A percentile compares a stretch with the other conserved stretches of the same genome.
phyloP scores from a whole-genome alignment of 1,140 invertebrate species.

The Phthorimaea operculella region DNA sequence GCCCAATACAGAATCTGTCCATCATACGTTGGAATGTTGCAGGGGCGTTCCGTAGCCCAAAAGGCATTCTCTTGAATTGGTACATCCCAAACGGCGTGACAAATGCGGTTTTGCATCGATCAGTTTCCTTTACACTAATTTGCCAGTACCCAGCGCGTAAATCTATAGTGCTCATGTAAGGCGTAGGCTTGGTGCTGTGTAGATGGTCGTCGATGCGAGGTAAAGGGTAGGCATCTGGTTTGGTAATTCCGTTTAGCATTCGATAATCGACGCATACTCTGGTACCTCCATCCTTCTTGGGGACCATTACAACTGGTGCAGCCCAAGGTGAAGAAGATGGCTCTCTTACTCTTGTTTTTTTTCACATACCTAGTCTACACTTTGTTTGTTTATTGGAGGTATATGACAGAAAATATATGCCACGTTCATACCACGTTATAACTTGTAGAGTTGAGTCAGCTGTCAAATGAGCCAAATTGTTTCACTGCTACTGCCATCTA shows the following conservation, averaged over 20 bases:
- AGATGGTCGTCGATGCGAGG: constrained; percentile 56
- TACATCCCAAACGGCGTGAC: constrained; percentile 1
- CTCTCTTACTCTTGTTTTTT: no score
- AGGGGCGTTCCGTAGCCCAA: not conserved
- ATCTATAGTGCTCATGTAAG: constrained; percentile 38
- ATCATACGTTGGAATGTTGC: not conserved
- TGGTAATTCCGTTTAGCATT: constrained; percentile 31
- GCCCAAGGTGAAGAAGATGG: constrained; percentile 32
- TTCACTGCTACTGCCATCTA: no score
- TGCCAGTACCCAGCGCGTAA: constrained; percentile 12
- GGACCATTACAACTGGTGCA: constrained; percentile 31
- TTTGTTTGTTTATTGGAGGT: no score
- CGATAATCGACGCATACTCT: constrained; percentile 43
- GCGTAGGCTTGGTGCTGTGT: constrained; percentile 21
- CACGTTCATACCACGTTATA: no score
- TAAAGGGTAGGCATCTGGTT: constrained; percentile 44
- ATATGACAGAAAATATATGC: no score
- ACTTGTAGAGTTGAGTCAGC: no score
- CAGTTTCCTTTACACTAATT: not conserved
- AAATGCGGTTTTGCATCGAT: not conserved
- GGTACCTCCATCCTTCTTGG: constrained; percentile 26
- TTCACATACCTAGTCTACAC: no score
- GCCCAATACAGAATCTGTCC: not conserved
- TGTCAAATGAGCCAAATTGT: no score
- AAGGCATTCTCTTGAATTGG: not conserved